Conservation (phyloP, 2,888 invertebrate species). For the Thera obeliscata region DNA sequence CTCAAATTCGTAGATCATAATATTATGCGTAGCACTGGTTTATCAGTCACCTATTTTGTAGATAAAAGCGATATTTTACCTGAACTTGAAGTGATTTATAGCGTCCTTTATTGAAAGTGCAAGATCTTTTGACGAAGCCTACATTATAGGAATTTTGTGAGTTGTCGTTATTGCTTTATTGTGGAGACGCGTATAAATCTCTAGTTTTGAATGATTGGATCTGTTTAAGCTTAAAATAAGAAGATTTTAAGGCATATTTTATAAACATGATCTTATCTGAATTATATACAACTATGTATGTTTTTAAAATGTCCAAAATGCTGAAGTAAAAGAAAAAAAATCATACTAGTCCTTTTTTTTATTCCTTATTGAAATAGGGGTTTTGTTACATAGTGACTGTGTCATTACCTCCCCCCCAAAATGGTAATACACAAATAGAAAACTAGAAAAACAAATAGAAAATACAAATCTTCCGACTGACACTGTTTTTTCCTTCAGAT, state of each 20-base stretch:
- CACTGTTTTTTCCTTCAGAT: too few relatives aligned
- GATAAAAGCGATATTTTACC: conserved; percentile 43
- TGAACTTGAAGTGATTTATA: conserved; percentile 67
- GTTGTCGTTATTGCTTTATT: conserved; percentile 19
- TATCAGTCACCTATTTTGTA: conserved; percentile 5
- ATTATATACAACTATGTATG: background rate
- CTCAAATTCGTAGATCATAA: too few relatives aligned
- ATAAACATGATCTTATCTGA: background rate
- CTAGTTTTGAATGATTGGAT: background rate
- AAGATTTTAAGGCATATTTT: background rate
- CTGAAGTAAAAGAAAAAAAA: too few relatives aligned
- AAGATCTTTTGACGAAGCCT: conserved; percentile 23
- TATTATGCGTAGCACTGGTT: background rate
- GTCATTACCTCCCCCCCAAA: too few relatives aligned
- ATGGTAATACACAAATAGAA: too few relatives aligned
- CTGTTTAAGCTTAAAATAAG: background rate
- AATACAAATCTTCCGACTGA: background rate
- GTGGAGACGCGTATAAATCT: conserved; percentile 12
- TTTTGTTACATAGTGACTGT: too few relatives aligned
- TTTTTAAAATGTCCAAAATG: too few relatives aligned
- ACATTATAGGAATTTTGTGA: conserved; percentile 5
- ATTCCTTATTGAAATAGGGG: too few relatives aligned
- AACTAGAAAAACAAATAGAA: too few relatives aligned
- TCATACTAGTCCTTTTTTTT: too few relatives aligned
- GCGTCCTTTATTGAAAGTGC: conserved; percentile 51